Evolutionary conservation across 2,888 invertebrate species (phyloP).

Genomic region (Tenthredo scrophulariae): DNA sequence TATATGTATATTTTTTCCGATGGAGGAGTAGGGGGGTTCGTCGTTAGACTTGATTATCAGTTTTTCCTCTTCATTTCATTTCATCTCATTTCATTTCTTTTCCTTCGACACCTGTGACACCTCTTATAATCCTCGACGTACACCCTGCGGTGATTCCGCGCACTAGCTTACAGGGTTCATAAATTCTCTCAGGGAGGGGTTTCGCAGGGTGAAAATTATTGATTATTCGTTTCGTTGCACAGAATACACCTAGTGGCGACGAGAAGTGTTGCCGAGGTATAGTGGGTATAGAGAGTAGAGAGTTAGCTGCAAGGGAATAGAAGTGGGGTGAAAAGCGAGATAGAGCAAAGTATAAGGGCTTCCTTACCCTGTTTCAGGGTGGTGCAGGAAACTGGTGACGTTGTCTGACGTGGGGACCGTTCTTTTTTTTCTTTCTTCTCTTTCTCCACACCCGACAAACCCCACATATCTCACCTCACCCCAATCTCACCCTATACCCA

Average conservation of each 20-base stretch:
- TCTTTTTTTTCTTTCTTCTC: not conserved
- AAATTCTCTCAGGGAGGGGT: not conserved
- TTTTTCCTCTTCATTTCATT: not conserved
- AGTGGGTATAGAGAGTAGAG: slow-evolving; percentile 58
- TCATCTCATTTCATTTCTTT: not conserved
- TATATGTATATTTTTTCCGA: not conserved
- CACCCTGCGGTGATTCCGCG: not conserved
- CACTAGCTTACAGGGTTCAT: not conserved
- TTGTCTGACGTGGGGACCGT: slow-evolving; percentile 34
- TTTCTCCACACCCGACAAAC: slow-evolving; percentile 43
- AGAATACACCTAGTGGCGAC: slow-evolving; percentile 47
- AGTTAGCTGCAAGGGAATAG: slow-evolving; percentile 59
- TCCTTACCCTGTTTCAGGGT: slow-evolving; percentile 63
- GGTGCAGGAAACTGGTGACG: slow-evolving; percentile 54
- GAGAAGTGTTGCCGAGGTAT: slow-evolving; percentile 38
- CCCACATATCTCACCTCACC: slow-evolving; percentile 52
- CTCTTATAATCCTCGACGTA: slow-evolving; percentile 55
- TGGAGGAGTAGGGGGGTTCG: not conserved
- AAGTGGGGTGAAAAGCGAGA: not conserved
- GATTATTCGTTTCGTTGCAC: slow-evolving; percentile 71
- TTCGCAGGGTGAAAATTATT: slow-evolving; percentile 66
- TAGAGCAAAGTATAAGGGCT: slow-evolving; percentile 66
- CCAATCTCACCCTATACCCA: slow-evolving; percentile 39
- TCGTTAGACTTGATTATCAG: not conserved
- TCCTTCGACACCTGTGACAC: slow-evolving; percentile 59